Base-by-base conservation (phyloP, 1,140 invertebrate species). In the Mamestra configurata region DNA sequence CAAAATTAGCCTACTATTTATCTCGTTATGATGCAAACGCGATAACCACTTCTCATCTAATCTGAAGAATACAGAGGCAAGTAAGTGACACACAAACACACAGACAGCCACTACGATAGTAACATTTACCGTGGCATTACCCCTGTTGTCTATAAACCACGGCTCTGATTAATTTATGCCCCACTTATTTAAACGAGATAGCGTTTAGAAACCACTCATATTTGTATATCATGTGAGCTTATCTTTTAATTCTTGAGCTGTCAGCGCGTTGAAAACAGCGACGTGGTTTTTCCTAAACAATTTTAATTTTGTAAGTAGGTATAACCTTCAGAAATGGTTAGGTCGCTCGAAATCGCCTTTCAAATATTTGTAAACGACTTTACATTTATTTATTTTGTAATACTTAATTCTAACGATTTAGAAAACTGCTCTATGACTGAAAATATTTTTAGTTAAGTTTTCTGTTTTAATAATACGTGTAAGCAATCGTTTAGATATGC, bases 221-320 rank as follows among this genome's bases (percentile, higher is more conserved):
- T 94, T 94, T 94, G 89, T 88, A 83, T 88, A 92, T 90, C 88
- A 91, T 83, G 80, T 70, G 82, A 80, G 92, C 86, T 94, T 94
- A 94, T 94, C 93, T 94, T 90, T 93, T 94, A 94, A 94, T 93
- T 92, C 92, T 93, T 86, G 83, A 88, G 87, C 89, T 94, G 93
- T 93, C 92, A 93, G 82, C 87, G 82, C 66, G 68, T 57, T 70
- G 68, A 78, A 71, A 76, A 71, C 72, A 85, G 79, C 15, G 22
- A 43, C 59, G 18, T 40, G 61, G 87, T 89, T 92, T 91, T 90
- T 89, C 88, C 87, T 55, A 76, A 73, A 66, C 61, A 55, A 2
- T 55, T 59, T 59, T 27, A 61, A 70, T 27, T 40, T 66, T 37
- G 22, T 18, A 40, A 40, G n/a, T 40, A 61, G 0, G 7, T 31